phyloP scores from a whole-genome alignment of 2,113 vertebrate species.

The Tylochromis polylepis region DNA sequence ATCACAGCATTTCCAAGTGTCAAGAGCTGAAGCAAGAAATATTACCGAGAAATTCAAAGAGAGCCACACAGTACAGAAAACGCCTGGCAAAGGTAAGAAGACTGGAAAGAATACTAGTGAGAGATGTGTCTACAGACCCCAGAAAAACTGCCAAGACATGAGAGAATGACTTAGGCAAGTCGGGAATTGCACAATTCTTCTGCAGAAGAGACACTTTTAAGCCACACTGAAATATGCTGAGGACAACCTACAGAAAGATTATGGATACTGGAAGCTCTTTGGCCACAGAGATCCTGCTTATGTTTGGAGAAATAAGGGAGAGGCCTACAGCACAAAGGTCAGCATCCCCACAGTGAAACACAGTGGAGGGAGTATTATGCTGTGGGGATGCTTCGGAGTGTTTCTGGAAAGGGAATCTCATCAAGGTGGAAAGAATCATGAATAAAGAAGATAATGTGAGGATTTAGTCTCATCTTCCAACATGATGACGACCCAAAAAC shows the following conservation, averaged over 20 bases:
- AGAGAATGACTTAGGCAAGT: not conserved
- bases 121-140: not conserved
- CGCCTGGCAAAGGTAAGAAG: not conserved
- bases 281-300: no score
- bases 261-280: not conserved
- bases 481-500: not conserved
- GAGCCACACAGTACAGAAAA: not conserved
- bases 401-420: not conserved
- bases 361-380: not conserved
- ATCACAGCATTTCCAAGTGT: not conserved
- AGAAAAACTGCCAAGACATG: not conserved
- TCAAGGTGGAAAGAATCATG: fast-evolving
- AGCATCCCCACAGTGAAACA: not conserved
- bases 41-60: not conserved
- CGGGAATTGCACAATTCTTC: not conserved
- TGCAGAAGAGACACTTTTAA: not conserved
- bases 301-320: not conserved
- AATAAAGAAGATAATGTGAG: not conserved
- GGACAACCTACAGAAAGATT: not conserved
- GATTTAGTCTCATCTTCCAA: not conserved
- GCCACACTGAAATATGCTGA: not conserved
- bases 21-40: not conserved
- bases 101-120: not conserved
- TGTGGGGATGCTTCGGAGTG: fast-evolving
- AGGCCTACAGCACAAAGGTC: not conserved